Base-by-base conservation (phyloP, 2,888 invertebrate genomes). In the Stegana nigrithorax region DNA sequence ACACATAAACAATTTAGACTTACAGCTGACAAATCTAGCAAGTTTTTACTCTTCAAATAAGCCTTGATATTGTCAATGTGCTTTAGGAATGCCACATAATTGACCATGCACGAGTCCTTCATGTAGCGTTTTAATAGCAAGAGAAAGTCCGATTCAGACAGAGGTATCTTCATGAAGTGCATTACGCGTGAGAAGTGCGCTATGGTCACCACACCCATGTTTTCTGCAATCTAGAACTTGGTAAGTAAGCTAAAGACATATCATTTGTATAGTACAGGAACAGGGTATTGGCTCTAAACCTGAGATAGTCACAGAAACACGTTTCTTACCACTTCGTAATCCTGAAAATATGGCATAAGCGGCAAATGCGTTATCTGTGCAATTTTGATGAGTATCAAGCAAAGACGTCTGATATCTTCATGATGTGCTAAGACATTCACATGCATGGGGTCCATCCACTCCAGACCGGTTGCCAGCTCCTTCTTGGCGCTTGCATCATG, bases 171-270 rank as follows among this genome's bases (percentile, higher is more conserved):
- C 77, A 93, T 86, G 83, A 91, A 92, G 76, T 90, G 89, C 14
- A 94, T 85, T 62, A 94, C 89, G 64, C 93, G 88, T 0, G 90
- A 90, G 81, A 94, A 93, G 84, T 93, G 93, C 0, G 91, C 88
- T 23, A 93, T 89, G 0, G 93, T 93, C 19, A 93, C 91, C 2
- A 91, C 89, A 4, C 93, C 94, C 66, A 88, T 88, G 82, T 92
- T 92, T 84, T 91, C 91, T 0, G 92, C 89, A 27, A 93, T 89
- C 92, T 92, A 77, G 12, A 21, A 61, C 29, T n/a, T n/a, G n/a
- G n/a, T n/a, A n/a, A n/a, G n/a, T n/a, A n/a, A n/a, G n/a, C n/a
- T n/a, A n/a, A n/a, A n/a, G n/a, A n/a, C n/a, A n/a, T n/a, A n/a
- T n/a, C n/a, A n/a, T n/a, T n/a, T n/a, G n/a, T n/a, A 50, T 1